Evolutionary conservation across 2,113 vertebrate species (phyloP), one percentile per base, ranked within the genome.

Genomic region (Syrrhaptes paradoxus): DNA sequence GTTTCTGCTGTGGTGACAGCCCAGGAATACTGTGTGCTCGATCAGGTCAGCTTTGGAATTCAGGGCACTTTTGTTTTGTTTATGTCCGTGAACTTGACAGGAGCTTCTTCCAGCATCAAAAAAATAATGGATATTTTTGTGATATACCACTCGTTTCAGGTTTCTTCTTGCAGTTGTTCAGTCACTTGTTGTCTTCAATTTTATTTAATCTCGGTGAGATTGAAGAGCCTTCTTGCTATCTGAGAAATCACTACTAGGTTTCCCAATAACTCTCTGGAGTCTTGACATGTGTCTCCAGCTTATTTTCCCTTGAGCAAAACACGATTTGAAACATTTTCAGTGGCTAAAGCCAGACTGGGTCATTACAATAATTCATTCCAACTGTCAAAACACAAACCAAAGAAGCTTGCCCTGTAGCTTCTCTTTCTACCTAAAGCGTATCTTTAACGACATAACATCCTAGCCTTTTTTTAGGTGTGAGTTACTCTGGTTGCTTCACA

Each of bases 131-230:
- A 10, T 85, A 21, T 84, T 97, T 93, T 94, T 81, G 59, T 46
- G 5, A 22, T 66, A 63, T 21, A 8, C 54, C 8, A 29, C 45
- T 87, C 0, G 0, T 79, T 89, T 91, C 21, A 32, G 45, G 31
- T 83, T 86, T 76, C 46, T 89, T 93, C 57, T 73, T 84, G 46
- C 86, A 61, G 38, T 76, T 87, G 25, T 24, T 87, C 57, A 76
- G 70, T 68, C 20, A 43, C n/a, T 89, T 94, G 52, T 89, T 93
- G 95, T 91, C 84, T 87, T 94, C 67, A 80, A 29, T 74, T 57
- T 68, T 74, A 28, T 85, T 89, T 87, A 22, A 82, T 85, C 10
- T 49, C 7, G 3, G 43, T 71, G 45, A 52, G 48, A 57, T 38
- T 52, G 49, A 89, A 68, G 11, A 89, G 28, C 46, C n/a, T 92